Conservation (phyloP, 2,797 vertebrate species). For the Glyptemys insculpta region DNA sequence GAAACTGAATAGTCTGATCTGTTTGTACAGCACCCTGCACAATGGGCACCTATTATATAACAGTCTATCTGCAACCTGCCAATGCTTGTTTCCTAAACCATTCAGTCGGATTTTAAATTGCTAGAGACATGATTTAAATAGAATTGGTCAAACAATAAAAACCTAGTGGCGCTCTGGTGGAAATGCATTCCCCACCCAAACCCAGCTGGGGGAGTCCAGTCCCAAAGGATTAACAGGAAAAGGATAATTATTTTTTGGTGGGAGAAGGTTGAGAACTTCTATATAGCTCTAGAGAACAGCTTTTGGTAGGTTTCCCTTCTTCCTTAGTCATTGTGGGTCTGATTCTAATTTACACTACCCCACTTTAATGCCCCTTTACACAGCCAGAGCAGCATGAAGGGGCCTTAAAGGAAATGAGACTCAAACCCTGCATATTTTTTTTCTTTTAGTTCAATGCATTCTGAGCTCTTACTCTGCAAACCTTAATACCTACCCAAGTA, state of each 20-base stretch:
- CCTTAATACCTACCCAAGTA: background rate
- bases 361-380: background rate
- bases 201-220: background rate
- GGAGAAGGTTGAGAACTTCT: background rate
- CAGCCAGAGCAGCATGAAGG: background rate
- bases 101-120: background rate
- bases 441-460: background rate
- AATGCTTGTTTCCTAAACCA: background rate
- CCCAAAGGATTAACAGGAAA: background rate
- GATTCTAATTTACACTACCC: background rate
- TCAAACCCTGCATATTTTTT: background rate
- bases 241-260: background rate
- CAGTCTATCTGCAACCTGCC: background rate
- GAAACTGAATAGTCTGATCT: background rate
- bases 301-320: background rate
- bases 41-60: background rate
- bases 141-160: background rate
- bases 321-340: background rate
- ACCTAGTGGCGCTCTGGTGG: background rate
- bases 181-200: too few species aligned
- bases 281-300: background rate
- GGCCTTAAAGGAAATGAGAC: background rate
- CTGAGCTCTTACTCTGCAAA: background rate
- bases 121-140: background rate
- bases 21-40: background rate